Conservation (phyloP, 2,113 vertebrate genomes). For the Sander lucioperca region DNA sequence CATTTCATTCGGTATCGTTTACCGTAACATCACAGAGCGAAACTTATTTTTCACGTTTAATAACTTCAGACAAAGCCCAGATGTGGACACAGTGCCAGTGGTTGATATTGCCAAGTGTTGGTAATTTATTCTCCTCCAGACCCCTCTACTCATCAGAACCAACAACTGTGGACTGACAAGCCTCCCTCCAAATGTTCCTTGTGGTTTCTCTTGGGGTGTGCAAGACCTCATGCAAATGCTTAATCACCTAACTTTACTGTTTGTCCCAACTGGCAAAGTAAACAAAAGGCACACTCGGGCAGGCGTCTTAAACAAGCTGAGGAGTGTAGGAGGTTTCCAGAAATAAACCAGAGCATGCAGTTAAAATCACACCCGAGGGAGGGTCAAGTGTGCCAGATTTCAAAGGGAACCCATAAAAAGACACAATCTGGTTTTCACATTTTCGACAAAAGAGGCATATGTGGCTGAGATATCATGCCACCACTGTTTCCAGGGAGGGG, state of each 20-base stretch:
- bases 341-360: conserved; percentile 76
- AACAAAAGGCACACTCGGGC: conserved; percentile 77
- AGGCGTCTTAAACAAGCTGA: conserved; percentile 71
- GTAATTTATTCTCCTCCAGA: conserved; percentile 53
- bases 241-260: conserved; percentile 67
- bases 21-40: conserved; percentile 2
- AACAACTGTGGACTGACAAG: conserved; percentile 41
- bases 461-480: conserved; percentile 56
- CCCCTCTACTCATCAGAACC: conserved; percentile 21
- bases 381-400: conserved; percentile 78
- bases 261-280: conserved; percentile 70
- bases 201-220: conserved; percentile 51
- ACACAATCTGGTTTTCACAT: conserved; percentile 79
- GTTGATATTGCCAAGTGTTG: conserved; percentile 48
- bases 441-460: conserved; percentile 62
- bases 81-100: conserved; percentile 59
- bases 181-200: conserved; percentile 43
- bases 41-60: conserved; percentile 53
- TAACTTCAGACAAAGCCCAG: conserved; percentile 61
- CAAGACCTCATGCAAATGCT: conserved; percentile 59
- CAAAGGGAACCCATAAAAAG: conserved; percentile 77
- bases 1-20: conserved; percentile 39
- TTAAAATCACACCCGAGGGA: conserved; percentile 73
- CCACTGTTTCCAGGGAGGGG: conserved; percentile 38
- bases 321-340: conserved; percentile 71